A percentile compares a stretch with the other conserved stretches of the same genome.
These are phyloP conservation scores for Cryptomyrus ogoouensis DNA, from an alignment of 2,113 vertebrate genomes.

Conservation along the genomic window DNA sequence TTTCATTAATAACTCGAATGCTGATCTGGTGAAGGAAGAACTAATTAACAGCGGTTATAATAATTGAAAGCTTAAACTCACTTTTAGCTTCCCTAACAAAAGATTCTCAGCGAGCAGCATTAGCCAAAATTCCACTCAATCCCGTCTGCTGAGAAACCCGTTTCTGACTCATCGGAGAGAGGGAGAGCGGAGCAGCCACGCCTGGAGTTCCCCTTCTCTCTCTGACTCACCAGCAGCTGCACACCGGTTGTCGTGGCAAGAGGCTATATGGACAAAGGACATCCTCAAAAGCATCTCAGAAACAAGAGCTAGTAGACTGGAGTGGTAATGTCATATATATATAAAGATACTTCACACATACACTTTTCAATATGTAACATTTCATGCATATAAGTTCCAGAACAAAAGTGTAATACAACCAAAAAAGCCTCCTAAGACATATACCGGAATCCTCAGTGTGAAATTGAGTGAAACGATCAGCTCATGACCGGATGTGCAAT, in stretches of 20 bases:
- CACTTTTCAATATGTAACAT: neutral
- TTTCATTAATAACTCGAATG: neutral
- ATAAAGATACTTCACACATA: neutral
- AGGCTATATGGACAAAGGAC: neutral
- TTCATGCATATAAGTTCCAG: neutral
- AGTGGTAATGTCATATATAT: neutral
- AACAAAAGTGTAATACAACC: neutral
- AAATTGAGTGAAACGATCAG: neutral
- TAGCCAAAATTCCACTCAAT: neutral
- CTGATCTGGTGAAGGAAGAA: neutral
- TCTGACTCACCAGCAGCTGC: constrained; percentile 10
- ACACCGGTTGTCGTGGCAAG: neutral
- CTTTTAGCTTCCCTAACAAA: constrained; percentile 39
- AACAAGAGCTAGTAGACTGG: neutral
- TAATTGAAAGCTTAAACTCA: constrained; percentile 23
- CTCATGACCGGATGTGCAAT: neutral
- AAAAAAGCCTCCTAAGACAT: neutral
- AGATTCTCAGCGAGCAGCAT: neutral
- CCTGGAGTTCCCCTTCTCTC: constrained; percentile 48
- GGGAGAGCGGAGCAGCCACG: constrained; percentile 33
- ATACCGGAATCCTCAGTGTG: neutral
- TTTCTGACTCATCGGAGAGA: constrained; percentile 59
- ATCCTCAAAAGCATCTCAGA: neutral
- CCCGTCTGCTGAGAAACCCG: constrained; percentile 44
- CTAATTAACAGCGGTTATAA: neutral